A percentile compares a stretch with the other conserved stretches of the same genome.
Evolutionary conservation across 2,797 vertebrate genomes (phyloP).

Genomic region (Sphenopsis melanotis): DNA sequence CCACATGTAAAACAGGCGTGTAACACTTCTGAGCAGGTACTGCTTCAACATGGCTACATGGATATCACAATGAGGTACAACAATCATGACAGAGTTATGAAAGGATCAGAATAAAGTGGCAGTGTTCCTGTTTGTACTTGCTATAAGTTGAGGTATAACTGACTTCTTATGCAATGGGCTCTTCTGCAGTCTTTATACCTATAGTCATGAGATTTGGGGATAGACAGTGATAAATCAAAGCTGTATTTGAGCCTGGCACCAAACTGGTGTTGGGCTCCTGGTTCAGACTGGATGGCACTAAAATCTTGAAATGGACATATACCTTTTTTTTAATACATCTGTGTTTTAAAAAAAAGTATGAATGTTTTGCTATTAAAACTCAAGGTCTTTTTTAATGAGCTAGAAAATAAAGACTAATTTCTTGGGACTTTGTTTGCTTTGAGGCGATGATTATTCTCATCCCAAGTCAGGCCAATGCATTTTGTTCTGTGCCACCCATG

Average conservation of each 20-base stretch:
- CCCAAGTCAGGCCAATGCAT: conserved; percentile 60
- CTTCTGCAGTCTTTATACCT: background rate
- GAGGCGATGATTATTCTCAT: conserved; percentile 66
- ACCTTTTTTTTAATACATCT: background rate
- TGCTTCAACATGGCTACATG: background rate
- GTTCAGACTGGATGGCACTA: background rate
- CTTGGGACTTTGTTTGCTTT: conserved; percentile 66
- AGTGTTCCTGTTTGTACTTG: background rate
- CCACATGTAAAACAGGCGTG: rapidly evolving
- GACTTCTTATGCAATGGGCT: background rate
- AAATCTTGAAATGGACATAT: background rate
- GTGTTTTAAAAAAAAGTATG: background rate
- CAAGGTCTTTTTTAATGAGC: conserved; percentile 66
- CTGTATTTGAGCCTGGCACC: background rate
- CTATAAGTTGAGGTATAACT: background rate
- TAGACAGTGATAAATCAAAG: background rate
- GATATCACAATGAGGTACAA: background rate
- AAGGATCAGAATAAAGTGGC: background rate
- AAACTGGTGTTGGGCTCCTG: background rate
- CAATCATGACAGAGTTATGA: background rate
- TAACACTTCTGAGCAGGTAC: background rate
- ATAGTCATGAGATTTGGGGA: background rate
- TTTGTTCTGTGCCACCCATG: conserved; percentile 65
- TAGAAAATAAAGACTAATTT: conserved; percentile 68
- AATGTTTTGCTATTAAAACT: conserved; percentile 49